phyloP scores from a whole-genome alignment of 1,140 invertebrate species.

The Papilio polyxenes region DNA sequence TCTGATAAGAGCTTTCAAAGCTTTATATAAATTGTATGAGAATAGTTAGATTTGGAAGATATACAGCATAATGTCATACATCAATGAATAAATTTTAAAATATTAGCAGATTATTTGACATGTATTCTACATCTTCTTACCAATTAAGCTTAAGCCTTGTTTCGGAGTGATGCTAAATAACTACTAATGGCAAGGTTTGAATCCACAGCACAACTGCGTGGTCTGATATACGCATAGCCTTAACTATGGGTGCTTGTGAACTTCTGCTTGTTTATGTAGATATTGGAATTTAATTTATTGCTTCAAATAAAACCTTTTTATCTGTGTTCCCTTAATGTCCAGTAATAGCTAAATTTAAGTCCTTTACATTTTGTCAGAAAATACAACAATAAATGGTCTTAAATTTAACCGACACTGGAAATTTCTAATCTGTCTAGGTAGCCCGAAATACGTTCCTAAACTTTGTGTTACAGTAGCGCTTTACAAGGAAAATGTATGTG shows the following conservation, averaged over 20 bases:
- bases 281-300: no score
- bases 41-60: background rate
- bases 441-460: slow-evolving; percentile 10
- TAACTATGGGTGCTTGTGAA: no score
- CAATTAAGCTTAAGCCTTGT: background rate
- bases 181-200: no score
- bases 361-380: background rate
- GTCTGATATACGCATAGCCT: no score
- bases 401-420: background rate
- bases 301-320: no score
- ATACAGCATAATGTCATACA: background rate
- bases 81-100: background rate
- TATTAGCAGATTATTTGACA: no score
- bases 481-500: background rate
- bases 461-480: slow-evolving; percentile 4
- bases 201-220: no score
- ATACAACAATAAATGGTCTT: background rate
- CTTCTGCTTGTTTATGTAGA: no score
- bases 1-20: slow-evolving; percentile 37
- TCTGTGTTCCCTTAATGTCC: no score
- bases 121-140: no score
- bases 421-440: background rate
- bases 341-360: no score
- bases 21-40: slow-evolving; percentile 36
- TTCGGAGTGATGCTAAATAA: no score